A percentile compares a stretch with the other conserved stretches of the same genome.
Evolutionary conservation across 2,113 vertebrate genomes (phyloP).

Genomic region (Macrotus californicus): DNA sequence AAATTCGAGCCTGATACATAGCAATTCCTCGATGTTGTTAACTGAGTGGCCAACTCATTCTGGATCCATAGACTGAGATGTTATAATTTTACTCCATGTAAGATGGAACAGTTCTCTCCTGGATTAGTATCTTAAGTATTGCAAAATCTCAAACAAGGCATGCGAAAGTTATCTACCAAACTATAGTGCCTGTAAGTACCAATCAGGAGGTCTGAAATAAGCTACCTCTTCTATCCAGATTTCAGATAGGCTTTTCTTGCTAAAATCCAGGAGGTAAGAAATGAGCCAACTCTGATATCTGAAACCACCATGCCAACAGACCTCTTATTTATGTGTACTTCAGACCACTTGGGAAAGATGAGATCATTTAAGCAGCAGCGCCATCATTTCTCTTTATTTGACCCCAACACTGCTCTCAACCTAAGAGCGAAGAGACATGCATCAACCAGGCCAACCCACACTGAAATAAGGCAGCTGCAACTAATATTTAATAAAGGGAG

Average conservation of each 20-base stretch:
- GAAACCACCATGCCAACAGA: conserved; percentile 42
- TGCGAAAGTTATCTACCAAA: background rate
- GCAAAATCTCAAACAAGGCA: background rate
- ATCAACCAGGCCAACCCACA: background rate
- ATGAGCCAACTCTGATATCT: background rate
- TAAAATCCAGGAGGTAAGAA: conserved; percentile 43
- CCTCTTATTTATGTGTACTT: conserved; percentile 61
- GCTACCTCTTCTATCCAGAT: background rate
- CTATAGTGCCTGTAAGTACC: background rate
- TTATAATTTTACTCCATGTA: background rate
- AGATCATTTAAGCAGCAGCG: conserved; percentile 66
- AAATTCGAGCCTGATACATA: background rate
- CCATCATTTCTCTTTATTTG: conserved; percentile 55
- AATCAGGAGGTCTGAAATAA: background rate
- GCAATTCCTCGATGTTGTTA: background rate
- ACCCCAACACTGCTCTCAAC: conserved; percentile 54
- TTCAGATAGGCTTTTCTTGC: background rate
- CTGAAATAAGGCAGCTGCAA: background rate
- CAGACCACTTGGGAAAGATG: conserved; percentile 69
- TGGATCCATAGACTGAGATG: background rate
- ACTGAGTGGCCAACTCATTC: background rate
- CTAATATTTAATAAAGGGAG: background rate
- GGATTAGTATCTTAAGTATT: background rate
- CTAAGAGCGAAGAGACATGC: background rate
- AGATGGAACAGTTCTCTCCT: background rate